Evolutionary conservation across 2,888 invertebrate genomes (phyloP), one percentile per base, ranked within the genome.

Genomic region (Synanthedon vespiformis): DNA sequence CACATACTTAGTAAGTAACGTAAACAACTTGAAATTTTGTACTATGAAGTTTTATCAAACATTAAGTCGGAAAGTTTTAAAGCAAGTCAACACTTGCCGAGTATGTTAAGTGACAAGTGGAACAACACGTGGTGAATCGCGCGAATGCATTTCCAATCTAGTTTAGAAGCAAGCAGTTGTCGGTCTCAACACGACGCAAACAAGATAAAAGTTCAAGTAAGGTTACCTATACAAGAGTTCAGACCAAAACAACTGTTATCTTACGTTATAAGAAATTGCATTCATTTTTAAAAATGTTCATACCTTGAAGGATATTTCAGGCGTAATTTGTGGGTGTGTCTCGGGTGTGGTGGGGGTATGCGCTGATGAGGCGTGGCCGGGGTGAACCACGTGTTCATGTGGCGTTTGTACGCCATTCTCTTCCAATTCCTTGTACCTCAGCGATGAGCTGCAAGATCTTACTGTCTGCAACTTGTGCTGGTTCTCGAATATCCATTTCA

Each of bases 381-480:
- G 60, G 34, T 69, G 63, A 47, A 71, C 67, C 60, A 66, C 63
- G 55, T 68, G 71, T 53, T 77, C 80, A 3, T 70, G 69, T 54
- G 22, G 49, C 18, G 62, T 65, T 53, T 54, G 54, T 40, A 58
- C 68, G 27, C 67, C 58, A 56, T 60, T 77, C 51, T 88, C 88
- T 59, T 88, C 88, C 52, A 88, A 61, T 65, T 89, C 81, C 59
- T 88, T 88, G 71, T 84, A 83, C 2, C 87, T 77, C 52, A 86
- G 65, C 48, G 87, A 85, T 53, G 86, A 89, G 65, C 90, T 90
- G 76, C 91, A 91, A 61, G 82, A 77, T 13, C 91, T 82, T 47
- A 89, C 82, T 49, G 90, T 90, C 62, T 89, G 89, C 60, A 93
- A 72, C 73, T 93, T 92, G 76, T 92, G 92, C 75, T 93, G 93